These are phyloP conservation scores for Salvator merianae DNA, from an alignment of 2,113 vertebrate species.

Conservation along the genomic window DNA sequence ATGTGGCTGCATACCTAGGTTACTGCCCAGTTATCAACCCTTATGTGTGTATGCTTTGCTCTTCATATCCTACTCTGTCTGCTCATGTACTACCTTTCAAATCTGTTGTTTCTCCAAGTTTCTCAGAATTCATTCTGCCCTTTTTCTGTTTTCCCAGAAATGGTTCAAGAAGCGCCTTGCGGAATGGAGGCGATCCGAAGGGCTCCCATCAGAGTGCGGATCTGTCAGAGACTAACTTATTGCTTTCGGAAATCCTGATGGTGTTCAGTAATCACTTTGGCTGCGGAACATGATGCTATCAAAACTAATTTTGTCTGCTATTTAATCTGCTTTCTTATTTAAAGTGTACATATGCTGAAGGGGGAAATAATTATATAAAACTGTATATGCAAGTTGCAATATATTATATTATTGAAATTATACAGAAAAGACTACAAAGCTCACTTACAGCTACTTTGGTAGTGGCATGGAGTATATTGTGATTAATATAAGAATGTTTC, in stretches of 20 bases:
- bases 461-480: not conserved
- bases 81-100: too few species aligned
- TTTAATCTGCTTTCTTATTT: slow-evolving; percentile 73
- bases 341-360: slow-evolving; percentile 65
- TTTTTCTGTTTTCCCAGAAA: slow-evolving; percentile 74
- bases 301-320: slow-evolving; percentile 61
- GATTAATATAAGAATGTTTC: not conserved
- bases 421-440: not conserved
- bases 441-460: not conserved
- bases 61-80: too few species aligned
- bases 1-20: too few species aligned
- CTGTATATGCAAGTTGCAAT: slow-evolving; percentile 29
- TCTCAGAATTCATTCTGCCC: slow-evolving; percentile 32
- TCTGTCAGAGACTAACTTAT: slow-evolving; percentile 86
- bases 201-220: slow-evolving; percentile 85
- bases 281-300: slow-evolving; percentile 49
- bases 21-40: too few species aligned
- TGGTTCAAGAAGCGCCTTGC: slow-evolving; percentile 91
- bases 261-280: slow-evolving; percentile 36
- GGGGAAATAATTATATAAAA: slow-evolving; percentile 1
- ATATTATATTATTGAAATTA: not conserved
- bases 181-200: slow-evolving; percentile 89
- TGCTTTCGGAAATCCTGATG: not conserved
- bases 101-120: not conserved
- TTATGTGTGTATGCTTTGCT: too few species aligned